phyloP scores from a whole-genome alignment of 2,888 invertebrate species.

The Eurytoma adleriae region DNA sequence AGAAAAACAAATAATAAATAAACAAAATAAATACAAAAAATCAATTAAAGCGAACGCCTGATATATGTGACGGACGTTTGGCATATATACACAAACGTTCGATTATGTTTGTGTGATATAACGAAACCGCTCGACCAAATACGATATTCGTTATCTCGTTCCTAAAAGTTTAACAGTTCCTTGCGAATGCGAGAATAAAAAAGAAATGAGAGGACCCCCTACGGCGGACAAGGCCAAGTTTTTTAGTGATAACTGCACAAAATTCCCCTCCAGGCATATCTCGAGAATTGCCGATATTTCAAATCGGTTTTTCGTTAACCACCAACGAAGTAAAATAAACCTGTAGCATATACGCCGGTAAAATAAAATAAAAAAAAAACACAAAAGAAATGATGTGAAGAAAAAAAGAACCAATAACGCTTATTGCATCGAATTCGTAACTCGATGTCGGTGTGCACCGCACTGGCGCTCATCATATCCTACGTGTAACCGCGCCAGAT shows the following conservation, averaged over 20 bases:
- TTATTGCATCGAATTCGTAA: slow-evolving; percentile 28
- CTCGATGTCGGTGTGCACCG: slow-evolving; percentile 39
- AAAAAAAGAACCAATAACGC: neutral
- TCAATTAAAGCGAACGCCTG: neutral
- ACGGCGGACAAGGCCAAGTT: slow-evolving; percentile 19
- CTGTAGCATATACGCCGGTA: neutral
- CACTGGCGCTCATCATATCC: slow-evolving; percentile 50
- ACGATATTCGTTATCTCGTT: slow-evolving; percentile 41
- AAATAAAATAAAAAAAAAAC: slow-evolving; percentile 6
- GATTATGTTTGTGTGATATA: slow-evolving; percentile 16
- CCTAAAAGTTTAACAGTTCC: slow-evolving; percentile 52
- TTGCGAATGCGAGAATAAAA: slow-evolving; percentile 24
- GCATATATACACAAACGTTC: neutral
- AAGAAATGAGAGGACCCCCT: neutral
- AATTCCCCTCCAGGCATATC: slow-evolving; percentile 52
- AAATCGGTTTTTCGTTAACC: neutral
- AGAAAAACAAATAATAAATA: neutral
- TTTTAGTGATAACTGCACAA: slow-evolving; percentile 31
- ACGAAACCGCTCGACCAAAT: slow-evolving; percentile 21
- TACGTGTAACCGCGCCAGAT: slow-evolving; percentile 51
- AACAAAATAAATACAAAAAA: no score
- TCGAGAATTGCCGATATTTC: neutral
- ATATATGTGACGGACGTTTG: neutral
- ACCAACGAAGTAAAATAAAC: neutral
- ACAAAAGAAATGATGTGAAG: slow-evolving; percentile 19